Evolutionary conservation across 2,797 vertebrate species (phyloP), one percentile per base, ranked within the genome.

Genomic region (Protosalanx chinensis): DNA sequence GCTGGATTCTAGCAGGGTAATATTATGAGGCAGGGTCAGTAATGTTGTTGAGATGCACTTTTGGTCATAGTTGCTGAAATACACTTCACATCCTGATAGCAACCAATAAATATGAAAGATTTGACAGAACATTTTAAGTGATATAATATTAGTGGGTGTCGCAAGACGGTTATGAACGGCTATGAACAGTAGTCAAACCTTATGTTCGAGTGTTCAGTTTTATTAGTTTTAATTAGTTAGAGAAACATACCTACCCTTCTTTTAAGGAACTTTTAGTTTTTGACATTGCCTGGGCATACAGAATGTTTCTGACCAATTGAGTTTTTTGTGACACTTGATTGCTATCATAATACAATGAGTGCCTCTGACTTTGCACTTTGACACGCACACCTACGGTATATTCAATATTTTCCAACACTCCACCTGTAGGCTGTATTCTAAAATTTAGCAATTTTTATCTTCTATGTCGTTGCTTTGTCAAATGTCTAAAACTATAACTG

Each of bases 361-460:
- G 8, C 66, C 41, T 63, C 61, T 60, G 56, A 82, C 81, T 87
- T 81, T 46, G 35, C 75, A 79, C 61, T 4, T 15, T 15, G 29
- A 60, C 16, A 18, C 27, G 64, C 2, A 67, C 30, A 1, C 58
- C n/a, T 0, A 71, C 57, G 59, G 32, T 35, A 20, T 16, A 41
- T 65, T 29, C 37, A 63, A 8, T 0, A 49, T 35, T 60, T 33
- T 71, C 29, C 18, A 27, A 53, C 58, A 3, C 74, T 78, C 59
- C 72, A 60, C 61, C 2, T n/a, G 51, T 15, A 1, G 6, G 8
- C 12, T 65, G 33, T 33, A 15, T 64, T 75, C 60, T 68, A 67
- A 3, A 13, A 71, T 20, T 23, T 27, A 41, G 35, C 15, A 41
- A 64, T 64, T 37, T 63, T 32, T 27, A 27, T 3, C 20, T 64